These are phyloP conservation scores for Athrips mouffetella DNA, from an alignment of 2,888 invertebrate species.

Conservation along the genomic window DNA sequence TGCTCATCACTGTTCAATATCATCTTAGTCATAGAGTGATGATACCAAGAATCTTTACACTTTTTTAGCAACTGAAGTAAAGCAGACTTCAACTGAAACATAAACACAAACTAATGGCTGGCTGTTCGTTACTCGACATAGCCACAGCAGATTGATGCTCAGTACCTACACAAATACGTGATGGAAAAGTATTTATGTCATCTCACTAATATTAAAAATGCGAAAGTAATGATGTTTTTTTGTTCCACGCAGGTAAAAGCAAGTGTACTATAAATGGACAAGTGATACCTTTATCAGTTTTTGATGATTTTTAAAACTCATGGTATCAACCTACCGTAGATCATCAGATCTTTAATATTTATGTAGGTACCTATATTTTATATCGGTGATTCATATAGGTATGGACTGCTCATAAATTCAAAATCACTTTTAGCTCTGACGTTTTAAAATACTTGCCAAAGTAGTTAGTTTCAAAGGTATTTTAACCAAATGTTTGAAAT, in stretches of 20 bases:
- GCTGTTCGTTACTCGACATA: not conserved
- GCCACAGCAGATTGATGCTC: conserved; percentile 5
- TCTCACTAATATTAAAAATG: too few species aligned
- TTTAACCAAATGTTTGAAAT: too few species aligned
- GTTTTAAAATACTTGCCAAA: too few species aligned
- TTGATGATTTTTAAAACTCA: not conserved
- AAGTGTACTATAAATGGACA: not conserved
- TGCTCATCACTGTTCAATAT: conserved; percentile 1
- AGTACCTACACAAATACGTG: conserved; percentile 5
- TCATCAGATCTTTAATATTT: too few species aligned
- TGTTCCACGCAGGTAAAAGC: too few species aligned
- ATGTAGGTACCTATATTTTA: too few species aligned
- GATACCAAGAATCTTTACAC: not conserved
- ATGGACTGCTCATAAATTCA: too few species aligned
- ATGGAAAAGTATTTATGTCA: conserved; percentile 4
- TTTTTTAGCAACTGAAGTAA: not conserved
- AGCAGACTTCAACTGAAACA: not conserved
- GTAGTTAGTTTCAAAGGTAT: too few species aligned
- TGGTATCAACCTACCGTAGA: too few species aligned
- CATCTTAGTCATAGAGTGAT: not conserved
- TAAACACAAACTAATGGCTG: conserved; percentile 6
- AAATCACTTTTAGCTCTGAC: too few species aligned
- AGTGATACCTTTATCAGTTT: not conserved
- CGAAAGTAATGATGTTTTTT: too few species aligned
- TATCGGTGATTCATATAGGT: too few species aligned